Evolutionary conservation across 1,140 invertebrate genomes (phyloP), one percentile per base, ranked within the genome.

Genomic region (Drosophila varians): DNA sequence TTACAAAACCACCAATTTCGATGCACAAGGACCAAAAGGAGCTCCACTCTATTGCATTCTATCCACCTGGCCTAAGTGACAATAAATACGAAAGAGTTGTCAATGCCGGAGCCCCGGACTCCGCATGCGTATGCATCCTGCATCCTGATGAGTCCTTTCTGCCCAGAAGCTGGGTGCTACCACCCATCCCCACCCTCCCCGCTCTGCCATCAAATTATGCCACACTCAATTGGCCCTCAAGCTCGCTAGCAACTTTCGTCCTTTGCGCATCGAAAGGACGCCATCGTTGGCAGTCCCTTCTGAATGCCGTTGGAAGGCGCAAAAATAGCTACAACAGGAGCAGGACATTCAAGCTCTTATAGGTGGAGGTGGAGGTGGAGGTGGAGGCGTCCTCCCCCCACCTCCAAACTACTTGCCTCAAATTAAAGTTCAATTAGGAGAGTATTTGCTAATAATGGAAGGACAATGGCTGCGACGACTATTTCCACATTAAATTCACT

Each of bases 1-100:
- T 79, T 86, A 86, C 80, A 86, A 84, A 84, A 86, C 79, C 79
- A 84, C 79, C 71, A 84, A 86, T 84, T 84, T 84, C 72, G 79
- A 80, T 40, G 51, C 16, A 38, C 25, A 38, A 16, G 36, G 14
- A 38, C 36, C 5, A n/a, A 36, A 36, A 36, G 34, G 34, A 36
- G 9, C 9, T 31, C 28, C 28, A 14, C 4, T 16, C n/a, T 38
- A 16, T 12, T 16, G 4, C 36, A 6, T 16, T 38, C 36, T 42
- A 7, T 18, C 5, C 9, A 42, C 38, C 38, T 42, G 38, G 40
- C 21, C 42, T 73, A 62, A 73, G 69, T 73, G 69, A 73, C 69
- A 73, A 73, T 73, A 73, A 73, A 72, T 72, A 73, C 56, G 61
- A 68, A 68, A 71, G 68, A 53, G 69, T 73, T 72, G 48, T 61